phyloP scores from a whole-genome alignment of 2,888 invertebrate species.

The Pseudanteris insignis region DNA sequence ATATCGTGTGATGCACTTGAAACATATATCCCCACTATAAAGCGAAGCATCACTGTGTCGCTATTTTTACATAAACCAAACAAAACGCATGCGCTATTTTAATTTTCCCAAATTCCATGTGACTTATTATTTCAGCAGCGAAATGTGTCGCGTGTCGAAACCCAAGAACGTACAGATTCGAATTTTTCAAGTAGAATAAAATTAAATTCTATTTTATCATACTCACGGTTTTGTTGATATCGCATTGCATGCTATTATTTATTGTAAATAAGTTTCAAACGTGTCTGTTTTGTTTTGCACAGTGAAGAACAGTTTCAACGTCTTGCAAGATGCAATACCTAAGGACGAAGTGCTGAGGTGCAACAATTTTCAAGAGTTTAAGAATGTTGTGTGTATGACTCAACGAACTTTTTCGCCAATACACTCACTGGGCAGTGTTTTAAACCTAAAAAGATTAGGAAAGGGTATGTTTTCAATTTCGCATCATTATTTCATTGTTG shows the following conservation, averaged over 20 bases:
- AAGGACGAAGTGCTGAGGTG: too few relatives aligned
- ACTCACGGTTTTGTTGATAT: too few relatives aligned
- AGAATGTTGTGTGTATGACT: slow-evolving; percentile 44
- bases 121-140: slow-evolving; percentile 9
- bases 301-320: not conserved
- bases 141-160: slow-evolving; percentile 8
- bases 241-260: too few relatives aligned
- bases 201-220: too few relatives aligned
- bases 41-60: slow-evolving; percentile 1
- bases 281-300: not conserved
- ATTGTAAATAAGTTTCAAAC: too few relatives aligned
- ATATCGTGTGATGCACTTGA: slow-evolving; percentile 20
- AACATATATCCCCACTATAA: slow-evolving; percentile 4
- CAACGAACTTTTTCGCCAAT: slow-evolving; percentile 34
- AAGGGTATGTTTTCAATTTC: too few relatives aligned
- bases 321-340: too few relatives aligned
- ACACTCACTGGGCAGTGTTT: slow-evolving; percentile 43
- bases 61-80: slow-evolving; percentile 24
- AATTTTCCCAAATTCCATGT: slow-evolving; percentile 16
- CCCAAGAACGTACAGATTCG: too few relatives aligned
- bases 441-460: slow-evolving; percentile 43
- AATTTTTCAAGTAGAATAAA: slow-evolving; percentile 1
- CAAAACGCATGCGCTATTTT: slow-evolving; percentile 30
- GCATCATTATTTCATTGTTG: too few relatives aligned
- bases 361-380: slow-evolving; percentile 17